Base-by-base conservation (phyloP, 1,140 invertebrate genomes). In the Teleopsis dalmanni region DNA sequence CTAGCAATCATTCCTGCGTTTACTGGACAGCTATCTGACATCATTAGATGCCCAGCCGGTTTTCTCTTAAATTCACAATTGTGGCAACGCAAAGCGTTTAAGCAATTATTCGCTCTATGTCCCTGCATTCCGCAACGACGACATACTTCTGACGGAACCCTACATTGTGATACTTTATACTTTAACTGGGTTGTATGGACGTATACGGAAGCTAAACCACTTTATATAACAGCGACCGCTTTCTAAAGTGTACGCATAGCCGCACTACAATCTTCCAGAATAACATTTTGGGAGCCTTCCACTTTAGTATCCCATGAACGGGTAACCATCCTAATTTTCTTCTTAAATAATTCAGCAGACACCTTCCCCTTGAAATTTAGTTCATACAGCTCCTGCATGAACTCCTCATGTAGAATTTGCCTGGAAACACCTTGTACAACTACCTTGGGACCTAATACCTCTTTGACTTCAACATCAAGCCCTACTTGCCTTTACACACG, bases 31-130 rank as follows among this genome's bases (percentile, higher is more conserved):
- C 71, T 72, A 73, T 73, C 72, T 74, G 74, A 72, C 73, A 75
- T 71, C 72, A 73, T 76, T 83, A 29, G 11, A 13, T 86, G 84
- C 26, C 27, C n/a, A n/a, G n/a, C n/a, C n/a, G n/a, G n/a, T n/a
- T n/a, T n/a, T n/a, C n/a, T n/a, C n/a, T n/a, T n/a, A n/a, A n/a
- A n/a, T n/a, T n/a, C n/a, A n/a, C n/a, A n/a, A n/a, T n/a, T n/a
- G n/a, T n/a, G n/a, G n/a, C n/a, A n/a, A n/a, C n/a, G n/a, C n/a
- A n/a, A n/a, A n/a, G n/a, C n/a, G n/a, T n/a, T n/a, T n/a, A n/a
- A n/a, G n/a, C n/a, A n/a, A n/a, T n/a, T n/a, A n/a, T n/a, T n/a
- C n/a, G n/a, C n/a, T n/a, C n/a, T n/a, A n/a, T n/a, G n/a, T n/a
- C n/a, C n/a, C n/a, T n/a, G n/a, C n/a, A n/a, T n/a, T n/a, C n/a